phyloP scores from a whole-genome alignment of 2,888 invertebrate genomes.

The Cosmopolites sordidus region DNA sequence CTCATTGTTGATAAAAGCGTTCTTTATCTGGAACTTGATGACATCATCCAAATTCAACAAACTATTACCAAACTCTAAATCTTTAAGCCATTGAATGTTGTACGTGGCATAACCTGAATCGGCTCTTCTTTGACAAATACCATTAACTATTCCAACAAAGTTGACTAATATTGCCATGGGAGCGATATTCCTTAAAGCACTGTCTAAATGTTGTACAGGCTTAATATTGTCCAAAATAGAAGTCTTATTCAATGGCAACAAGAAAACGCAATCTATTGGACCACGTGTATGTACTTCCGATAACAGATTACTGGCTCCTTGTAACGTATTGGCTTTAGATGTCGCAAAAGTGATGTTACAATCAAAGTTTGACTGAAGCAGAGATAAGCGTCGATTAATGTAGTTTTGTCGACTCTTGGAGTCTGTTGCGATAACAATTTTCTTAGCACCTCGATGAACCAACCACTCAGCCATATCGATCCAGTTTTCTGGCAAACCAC shows the following conservation, averaged over 20 bases:
- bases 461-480: conserved; percentile 73
- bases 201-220: conserved; percentile 42
- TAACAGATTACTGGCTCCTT: conserved; percentile 33
- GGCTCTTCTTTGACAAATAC: conserved; percentile 37
- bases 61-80: conserved; percentile 38
- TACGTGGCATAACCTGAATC: conserved; percentile 42
- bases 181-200: conserved; percentile 40
- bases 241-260: conserved; percentile 40
- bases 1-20: conserved; percentile 40
- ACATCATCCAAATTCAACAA: conserved; percentile 41
- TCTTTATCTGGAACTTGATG: conserved; percentile 35
- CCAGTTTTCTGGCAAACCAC: conserved; percentile 43
- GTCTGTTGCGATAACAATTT: conserved; percentile 75
- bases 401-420: conserved; percentile 72
- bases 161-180: conserved; percentile 44
- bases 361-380: conserved; percentile 40
- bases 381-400: conserved; percentile 39
- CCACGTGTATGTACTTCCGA: conserved; percentile 38
- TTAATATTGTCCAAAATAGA: conserved; percentile 35
- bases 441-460: conserved; percentile 73
- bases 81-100: conserved; percentile 41
- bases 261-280: conserved; percentile 40
- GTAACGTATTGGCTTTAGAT: conserved; percentile 39
- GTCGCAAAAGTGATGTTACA: conserved; percentile 41
- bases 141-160: conserved; percentile 39